These are phyloP conservation scores for Clusia tigrina DNA, from an alignment of 2,888 invertebrate species.

Conservation along the genomic window DNA sequence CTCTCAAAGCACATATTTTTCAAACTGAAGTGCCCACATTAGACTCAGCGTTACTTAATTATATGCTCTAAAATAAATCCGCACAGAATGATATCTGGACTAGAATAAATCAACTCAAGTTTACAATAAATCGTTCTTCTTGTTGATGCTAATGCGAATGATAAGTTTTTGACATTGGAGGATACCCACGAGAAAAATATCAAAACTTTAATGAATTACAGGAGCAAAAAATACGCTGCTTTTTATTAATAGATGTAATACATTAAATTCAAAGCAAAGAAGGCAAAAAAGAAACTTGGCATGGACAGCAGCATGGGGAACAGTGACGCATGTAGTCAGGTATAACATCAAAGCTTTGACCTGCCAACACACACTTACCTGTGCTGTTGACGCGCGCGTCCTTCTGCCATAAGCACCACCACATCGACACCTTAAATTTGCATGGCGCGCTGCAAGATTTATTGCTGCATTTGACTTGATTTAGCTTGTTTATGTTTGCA, in stretches of 20 bases:
- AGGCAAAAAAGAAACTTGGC: neutral
- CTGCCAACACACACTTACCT: neutral
- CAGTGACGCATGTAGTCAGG: no score
- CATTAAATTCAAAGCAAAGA: neutral
- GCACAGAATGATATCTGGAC: conserved; percentile 28
- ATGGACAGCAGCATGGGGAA: neutral
- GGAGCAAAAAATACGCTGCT: neutral
- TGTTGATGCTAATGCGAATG: conserved; percentile 1
- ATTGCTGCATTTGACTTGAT: conserved; percentile 61
- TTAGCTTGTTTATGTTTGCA: conserved; percentile 61
- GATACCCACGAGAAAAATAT: neutral
- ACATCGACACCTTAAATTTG: conserved; percentile 24
- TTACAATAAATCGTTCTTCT: conserved; percentile 38
- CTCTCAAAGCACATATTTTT: neutral
- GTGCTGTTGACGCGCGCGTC: neutral
- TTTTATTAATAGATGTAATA: conserved; percentile 5
- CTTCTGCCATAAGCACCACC: conserved; percentile 9
- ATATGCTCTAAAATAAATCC: conserved; percentile 19
- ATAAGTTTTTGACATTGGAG: neutral
- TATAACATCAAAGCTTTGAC: neutral
- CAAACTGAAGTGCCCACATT: neutral
- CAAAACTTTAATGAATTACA: neutral
- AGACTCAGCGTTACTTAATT: conserved; percentile 24
- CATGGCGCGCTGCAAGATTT: conserved; percentile 49
- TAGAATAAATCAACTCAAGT: conserved; percentile 46